phyloP scores from a whole-genome alignment of 1,140 invertebrate species.

The Brachionus plicatilis region DNA sequence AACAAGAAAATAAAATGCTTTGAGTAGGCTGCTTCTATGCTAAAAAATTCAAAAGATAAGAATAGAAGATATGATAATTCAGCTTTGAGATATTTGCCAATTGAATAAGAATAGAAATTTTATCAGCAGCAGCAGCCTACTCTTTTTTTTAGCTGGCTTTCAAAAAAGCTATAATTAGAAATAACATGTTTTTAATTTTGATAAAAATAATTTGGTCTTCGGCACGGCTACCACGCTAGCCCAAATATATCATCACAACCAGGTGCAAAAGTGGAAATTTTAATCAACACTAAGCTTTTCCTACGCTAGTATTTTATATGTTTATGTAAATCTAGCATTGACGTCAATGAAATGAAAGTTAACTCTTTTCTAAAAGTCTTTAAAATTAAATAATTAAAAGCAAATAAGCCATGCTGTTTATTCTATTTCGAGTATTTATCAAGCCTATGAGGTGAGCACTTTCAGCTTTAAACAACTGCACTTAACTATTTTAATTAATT shows the following conservation, averaged over 20 bases:
- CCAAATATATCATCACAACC: not conserved
- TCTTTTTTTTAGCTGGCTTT: not conserved
- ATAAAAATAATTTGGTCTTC: not conserved
- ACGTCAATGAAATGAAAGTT: not conserved
- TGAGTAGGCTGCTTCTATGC: not conserved
- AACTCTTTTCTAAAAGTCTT: not conserved
- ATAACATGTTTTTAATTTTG: conserved; percentile 4
- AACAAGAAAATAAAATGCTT: not conserved
- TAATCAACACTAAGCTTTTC: not conserved
- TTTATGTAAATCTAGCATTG: not conserved
- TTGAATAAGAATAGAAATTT: conserved; percentile 27
- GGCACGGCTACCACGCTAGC: not conserved
- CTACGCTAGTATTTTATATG: not conserved
- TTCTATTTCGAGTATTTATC: not conserved
- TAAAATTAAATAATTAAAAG: not conserved
- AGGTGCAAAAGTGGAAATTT: not conserved
- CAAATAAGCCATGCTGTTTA: not conserved
- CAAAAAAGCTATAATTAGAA: conserved; percentile 6
- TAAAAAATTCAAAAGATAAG: conserved; percentile 1
- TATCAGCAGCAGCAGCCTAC: conserved; percentile 3
- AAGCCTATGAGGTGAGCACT: not conserved
- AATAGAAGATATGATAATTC: conserved; percentile 27
- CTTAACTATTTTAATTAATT: not conserved
- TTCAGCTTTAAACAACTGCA: not conserved
- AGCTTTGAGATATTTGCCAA: not conserved